Evolutionary conservation across 2,797 vertebrate species (phyloP), one percentile per base, ranked within the genome.

Genomic region (Arnoldichthys spilopterus): DNA sequence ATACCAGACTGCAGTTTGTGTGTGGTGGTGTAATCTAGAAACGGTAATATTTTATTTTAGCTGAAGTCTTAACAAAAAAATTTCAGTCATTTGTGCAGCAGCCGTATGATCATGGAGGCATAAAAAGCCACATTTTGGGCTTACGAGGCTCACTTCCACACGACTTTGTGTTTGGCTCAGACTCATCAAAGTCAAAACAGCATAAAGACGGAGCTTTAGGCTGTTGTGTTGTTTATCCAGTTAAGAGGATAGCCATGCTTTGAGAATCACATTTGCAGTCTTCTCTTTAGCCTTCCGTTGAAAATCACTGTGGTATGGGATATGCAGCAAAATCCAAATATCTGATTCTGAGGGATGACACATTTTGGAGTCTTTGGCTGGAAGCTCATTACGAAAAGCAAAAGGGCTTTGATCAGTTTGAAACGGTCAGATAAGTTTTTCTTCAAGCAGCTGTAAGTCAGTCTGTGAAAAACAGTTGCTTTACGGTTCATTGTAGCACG

Each of bases 401-500:
- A 54, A 40, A 34, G 20, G 32, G 34, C 61, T 58, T 32, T 24
- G 34, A 73, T 66, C 16, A 37, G 34, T 53, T 54, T 78, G 49
- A 64, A 13, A 64, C 49, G 3, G 61, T 49, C 70, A 49, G 70
- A 71, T 37, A 26, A 26, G 22, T 49, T 53, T 22, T 53, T n/a
- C 26, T 24, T 34, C n/a, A 70, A 32, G 69, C 30, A 24, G 9
- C 6, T 5, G 49, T 56, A 15, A 2, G 6, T 12, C 16, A 18
- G 22, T 18, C 24, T 45, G 43, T 45, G 7, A 49, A 11, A 30
- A 53, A 20, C 28, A 15, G 34, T 20, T 71, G 22, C 30, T 56
- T 22, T 40, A 56, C 51, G 56, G 28, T 74, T 74, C 56, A 79
- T 22, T 58, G 56, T 64, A 37, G 70, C 9, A 26, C n/a, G 49